Base-by-base conservation (phyloP, 2,113 vertebrate genomes). In the Eublepharis macularius region DNA sequence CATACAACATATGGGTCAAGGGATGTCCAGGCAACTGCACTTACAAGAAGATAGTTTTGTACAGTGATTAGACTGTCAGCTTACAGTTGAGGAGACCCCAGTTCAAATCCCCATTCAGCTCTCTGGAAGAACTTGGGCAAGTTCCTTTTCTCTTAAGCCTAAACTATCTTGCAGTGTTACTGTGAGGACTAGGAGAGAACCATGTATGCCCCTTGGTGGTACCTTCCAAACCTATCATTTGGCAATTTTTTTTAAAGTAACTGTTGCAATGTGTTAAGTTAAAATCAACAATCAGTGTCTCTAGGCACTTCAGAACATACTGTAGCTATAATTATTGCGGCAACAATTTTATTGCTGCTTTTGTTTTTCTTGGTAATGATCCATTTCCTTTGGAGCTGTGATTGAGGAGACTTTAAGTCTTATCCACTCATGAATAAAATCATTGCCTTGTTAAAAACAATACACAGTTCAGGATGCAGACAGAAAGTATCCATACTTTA, bases 361-460 rank as follows among this genome's bases (percentile, higher is more conserved):
- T 87, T 85, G 13, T 19, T 90, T 34, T 89, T 70, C 41, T 13
- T 24, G 69, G 0, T 70, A 24, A 47, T 81, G 65, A 86, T 90
- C 66, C 45, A 0, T 36, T 57, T 70, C 43, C 51, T 74, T 88
- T 74, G 76, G 76, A 51, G 76, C 26, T 21, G n/a, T 54, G 36
- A 47, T 36, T 19, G 21, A 4, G 49, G 76, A 54, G 54, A 51
- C n/a, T 63, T 81, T 39, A 51, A 87, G 77, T 57, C 21, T 1
- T 13, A 41, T 90, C 70, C 65, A 76, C 39, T 75, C 54, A 7
- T 0, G 63, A 47, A 82, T 83, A 66, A 89, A 63, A 87, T 86
- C 83, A 83, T 86, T 92, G 36, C 51, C 39, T 68, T 41, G n/a
- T 86, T n/a, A 11, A 79, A 90, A 92, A 88, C 82, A n/a, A 69